These are phyloP conservation scores for Hycleus cichorii DNA, from an alignment of 1,140 invertebrate genomes.

Conservation along the genomic window DNA sequence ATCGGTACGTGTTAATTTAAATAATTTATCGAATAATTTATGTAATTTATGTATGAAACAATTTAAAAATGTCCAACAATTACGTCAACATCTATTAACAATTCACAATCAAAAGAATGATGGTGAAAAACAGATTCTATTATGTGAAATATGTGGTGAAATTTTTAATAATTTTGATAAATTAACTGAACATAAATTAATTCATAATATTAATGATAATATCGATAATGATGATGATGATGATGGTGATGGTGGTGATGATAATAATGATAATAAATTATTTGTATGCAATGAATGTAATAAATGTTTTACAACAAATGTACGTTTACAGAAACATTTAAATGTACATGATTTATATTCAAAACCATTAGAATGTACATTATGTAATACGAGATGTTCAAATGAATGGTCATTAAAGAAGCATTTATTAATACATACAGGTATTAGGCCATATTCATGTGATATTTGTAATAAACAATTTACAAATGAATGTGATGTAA, in stretches of 20 bases:
- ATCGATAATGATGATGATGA: not conserved
- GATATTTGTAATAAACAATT: slow-evolving; percentile 11
- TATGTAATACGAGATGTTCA: not conserved
- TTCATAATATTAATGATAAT: slow-evolving; percentile 2
- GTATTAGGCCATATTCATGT: slow-evolving; percentile 2
- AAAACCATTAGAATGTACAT: slow-evolving; percentile 3
- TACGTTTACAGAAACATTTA: slow-evolving; percentile 6
- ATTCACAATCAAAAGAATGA: slow-evolving; percentile 2
- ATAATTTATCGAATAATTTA: slow-evolving; percentile 7
- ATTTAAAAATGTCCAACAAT: slow-evolving; percentile 10
- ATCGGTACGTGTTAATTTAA: slow-evolving; percentile 21
- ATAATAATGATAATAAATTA: slow-evolving; percentile 1
- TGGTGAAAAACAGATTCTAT: not conserved
- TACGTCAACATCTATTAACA: slow-evolving; percentile 4
- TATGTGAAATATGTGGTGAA: slow-evolving; percentile 8
- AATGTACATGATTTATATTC: not conserved
- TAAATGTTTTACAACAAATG: not conserved
- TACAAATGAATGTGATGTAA: slow-evolving; percentile 7
- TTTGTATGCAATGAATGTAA: slow-evolving; percentile 4
- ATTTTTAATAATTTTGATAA: not conserved
- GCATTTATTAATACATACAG: slow-evolving; percentile 5
- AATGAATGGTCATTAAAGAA: slow-evolving; percentile 6
- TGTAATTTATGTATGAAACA: slow-evolving; percentile 9
- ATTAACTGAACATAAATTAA: not conserved
- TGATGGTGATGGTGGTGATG: not conserved